Conservation (phyloP, 2,888 invertebrate genomes). For the Melipona bicolor region DNA sequence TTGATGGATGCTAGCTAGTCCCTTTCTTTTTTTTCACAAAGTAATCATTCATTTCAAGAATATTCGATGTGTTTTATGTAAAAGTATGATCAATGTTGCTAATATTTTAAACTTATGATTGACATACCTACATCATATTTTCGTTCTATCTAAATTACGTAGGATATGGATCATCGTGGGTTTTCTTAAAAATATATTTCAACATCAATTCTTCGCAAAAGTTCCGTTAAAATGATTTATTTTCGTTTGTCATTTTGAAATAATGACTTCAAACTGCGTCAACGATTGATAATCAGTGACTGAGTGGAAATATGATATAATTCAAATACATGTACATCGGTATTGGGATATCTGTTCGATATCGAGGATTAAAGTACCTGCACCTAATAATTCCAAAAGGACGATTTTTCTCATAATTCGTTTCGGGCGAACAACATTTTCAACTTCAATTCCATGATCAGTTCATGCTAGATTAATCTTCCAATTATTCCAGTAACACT, state of each 20-base stretch:
- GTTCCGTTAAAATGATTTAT: background rate
- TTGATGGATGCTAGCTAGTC: background rate
- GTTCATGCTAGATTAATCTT: background rate
- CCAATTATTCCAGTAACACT: background rate
- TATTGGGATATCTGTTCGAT: background rate
- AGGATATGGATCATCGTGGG: background rate
- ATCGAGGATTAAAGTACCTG: constrained; percentile 29
- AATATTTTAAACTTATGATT: background rate
- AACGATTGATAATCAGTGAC: background rate
- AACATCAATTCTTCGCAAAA: background rate
- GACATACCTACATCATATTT: background rate
- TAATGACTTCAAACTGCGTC: constrained; percentile 17
- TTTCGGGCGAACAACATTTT: constrained; percentile 16
- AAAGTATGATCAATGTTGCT: background rate
- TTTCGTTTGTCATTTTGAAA: background rate
- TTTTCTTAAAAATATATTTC: background rate
- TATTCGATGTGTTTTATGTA: background rate
- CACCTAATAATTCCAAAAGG: constrained; percentile 27
- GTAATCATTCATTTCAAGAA: background rate
- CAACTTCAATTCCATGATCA: background rate
- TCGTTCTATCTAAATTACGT: background rate
- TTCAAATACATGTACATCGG: constrained; percentile 16
- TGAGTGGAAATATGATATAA: background rate
- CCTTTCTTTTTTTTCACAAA: background rate
- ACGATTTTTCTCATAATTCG: constrained; percentile 1